A percentile compares a stretch with the other conserved stretches of the same genome.
Conservation (phyloP, 2,113 vertebrate species). For the Campylorhamphus procurvoides region DNA sequence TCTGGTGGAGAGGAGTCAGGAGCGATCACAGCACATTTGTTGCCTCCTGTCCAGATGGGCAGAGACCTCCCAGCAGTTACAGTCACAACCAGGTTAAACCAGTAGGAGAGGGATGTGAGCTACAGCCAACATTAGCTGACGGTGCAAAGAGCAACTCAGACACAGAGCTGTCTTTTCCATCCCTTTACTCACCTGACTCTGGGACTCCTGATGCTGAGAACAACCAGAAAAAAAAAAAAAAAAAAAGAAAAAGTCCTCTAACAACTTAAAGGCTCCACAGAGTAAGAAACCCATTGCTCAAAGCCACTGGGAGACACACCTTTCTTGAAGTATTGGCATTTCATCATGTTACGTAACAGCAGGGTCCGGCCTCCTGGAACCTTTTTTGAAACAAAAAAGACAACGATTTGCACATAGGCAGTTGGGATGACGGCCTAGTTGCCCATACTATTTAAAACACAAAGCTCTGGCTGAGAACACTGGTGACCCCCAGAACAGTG, state of each 20-base stretch:
- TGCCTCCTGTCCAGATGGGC: neutral
- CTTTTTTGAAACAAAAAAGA: neutral
- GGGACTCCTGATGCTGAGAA: neutral
- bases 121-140: neutral
- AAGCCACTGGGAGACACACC: neutral
- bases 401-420: neutral
- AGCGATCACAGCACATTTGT: neutral
- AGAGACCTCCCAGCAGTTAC: neutral
- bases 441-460: neutral
- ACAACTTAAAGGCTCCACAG: neutral
- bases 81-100: neutral
- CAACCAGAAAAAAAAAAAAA: neutral
- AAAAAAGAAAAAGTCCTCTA: neutral
- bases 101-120: neutral
- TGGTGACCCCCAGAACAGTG: neutral
- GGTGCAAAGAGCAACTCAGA: neutral
- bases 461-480: neutral
- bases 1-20: neutral
- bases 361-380: neutral
- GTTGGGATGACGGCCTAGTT: neutral
- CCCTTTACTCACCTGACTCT: neutral
- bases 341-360: neutral
- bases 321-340: neutral
- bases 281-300: neutral
- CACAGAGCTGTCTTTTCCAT: neutral